Percentiles rank a stretch among this genome's conserved stretches.
These are phyloP conservation scores for Cephalopterus ornatus DNA, from an alignment of 2,113 vertebrate species.

Conservation along the genomic window DNA sequence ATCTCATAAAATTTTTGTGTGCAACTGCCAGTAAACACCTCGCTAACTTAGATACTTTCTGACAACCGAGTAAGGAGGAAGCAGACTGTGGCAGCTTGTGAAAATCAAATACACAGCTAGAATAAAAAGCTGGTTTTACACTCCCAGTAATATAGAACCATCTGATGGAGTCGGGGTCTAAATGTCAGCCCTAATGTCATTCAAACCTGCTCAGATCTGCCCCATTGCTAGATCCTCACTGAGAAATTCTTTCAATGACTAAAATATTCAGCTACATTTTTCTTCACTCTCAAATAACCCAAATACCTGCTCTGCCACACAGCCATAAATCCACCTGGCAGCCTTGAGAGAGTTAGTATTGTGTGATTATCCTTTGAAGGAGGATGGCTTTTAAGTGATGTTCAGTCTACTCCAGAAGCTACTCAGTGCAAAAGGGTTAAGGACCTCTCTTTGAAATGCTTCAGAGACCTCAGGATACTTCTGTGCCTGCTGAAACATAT, in stretches of 20 bases:
- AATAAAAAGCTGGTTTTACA: background rate
- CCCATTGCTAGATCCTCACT: background rate
- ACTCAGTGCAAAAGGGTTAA: background rate
- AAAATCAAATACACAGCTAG: background rate
- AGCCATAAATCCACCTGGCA: background rate
- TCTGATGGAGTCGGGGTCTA: background rate
- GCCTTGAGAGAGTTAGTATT: background rate
- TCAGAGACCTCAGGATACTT: background rate
- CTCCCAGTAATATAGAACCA: background rate
- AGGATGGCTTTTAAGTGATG: background rate
- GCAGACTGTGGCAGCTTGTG: background rate
- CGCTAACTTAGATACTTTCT: background rate
- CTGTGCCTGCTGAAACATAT: background rate
- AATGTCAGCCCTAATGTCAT: background rate
- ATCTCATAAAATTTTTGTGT: background rate
- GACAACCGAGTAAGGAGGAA: background rate
- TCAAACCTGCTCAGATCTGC: background rate
- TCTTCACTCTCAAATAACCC: background rate
- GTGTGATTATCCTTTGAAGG: background rate
- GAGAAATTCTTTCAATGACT: background rate
- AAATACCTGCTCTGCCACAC: background rate
- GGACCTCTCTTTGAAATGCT: background rate
- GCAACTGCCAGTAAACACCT: background rate
- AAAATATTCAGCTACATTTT: background rate
- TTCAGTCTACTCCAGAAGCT: background rate